Percentiles rank a stretch among this genome's conserved stretches.
These are phyloP conservation scores for Dendroctonus valens DNA, from an alignment of 1,140 invertebrate genomes.

Conservation along the genomic window DNA sequence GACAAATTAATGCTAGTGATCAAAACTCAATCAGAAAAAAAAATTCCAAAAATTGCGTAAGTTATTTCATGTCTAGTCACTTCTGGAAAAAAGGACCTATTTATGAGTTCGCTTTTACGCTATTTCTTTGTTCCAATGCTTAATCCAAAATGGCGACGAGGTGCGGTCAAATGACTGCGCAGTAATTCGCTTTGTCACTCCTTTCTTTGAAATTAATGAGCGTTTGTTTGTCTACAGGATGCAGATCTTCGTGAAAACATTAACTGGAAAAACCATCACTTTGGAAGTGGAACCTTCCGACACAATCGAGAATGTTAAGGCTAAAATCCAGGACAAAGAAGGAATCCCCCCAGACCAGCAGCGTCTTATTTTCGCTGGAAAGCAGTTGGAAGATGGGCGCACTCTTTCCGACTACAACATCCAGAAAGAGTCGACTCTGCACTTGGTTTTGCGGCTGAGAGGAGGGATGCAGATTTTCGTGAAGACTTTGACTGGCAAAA, in stretches of 20 bases:
- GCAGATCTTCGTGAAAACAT: conserved; percentile 94
- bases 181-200: too few relatives aligned
- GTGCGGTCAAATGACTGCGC: too few relatives aligned
- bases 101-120: too few relatives aligned
- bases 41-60: too few relatives aligned
- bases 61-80: too few relatives aligned
- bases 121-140: too few relatives aligned
- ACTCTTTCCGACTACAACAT: conserved; percentile 93
- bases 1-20: conserved; percentile 49
- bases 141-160: too few relatives aligned
- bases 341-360: conserved; percentile 90
- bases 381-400: conserved; percentile 91
- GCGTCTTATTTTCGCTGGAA: conserved; percentile 87
- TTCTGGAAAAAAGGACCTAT: too few relatives aligned
- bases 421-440: conserved; percentile 89
- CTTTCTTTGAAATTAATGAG: too few relatives aligned
- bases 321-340: conserved; percentile 89
- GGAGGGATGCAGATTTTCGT: conserved; percentile 98
- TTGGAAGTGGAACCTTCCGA: conserved; percentile 90
- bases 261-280: conserved; percentile 93
- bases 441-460: conserved; percentile 86
- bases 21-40: background rate
- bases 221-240: conserved; percentile 54
- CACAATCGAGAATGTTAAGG: conserved; percentile 93
- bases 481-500: conserved; percentile 82